phyloP scores from a whole-genome alignment of 2,888 invertebrate genomes.

The Sarcophaga subvicina region DNA sequence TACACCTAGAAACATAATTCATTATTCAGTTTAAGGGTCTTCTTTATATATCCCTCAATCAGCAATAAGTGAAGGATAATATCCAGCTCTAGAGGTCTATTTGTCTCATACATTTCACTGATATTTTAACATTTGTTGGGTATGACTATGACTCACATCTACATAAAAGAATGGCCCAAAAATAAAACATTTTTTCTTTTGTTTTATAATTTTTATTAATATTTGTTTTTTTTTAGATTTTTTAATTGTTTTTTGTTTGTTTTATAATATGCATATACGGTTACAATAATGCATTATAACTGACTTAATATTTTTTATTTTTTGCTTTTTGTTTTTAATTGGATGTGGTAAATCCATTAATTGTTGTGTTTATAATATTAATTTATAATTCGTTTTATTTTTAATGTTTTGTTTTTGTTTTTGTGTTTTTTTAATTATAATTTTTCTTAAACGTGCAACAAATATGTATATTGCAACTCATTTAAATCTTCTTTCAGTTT shows the following conservation, averaged over 20 bases:
- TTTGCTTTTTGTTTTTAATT: conserved; percentile 17
- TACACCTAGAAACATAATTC: too few relatives aligned
- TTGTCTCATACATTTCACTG: too few relatives aligned
- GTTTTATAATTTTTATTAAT: conserved; percentile 65
- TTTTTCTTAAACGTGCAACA: conserved; percentile 59
- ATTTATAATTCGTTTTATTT: conserved; percentile 19
- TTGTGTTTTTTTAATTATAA: conserved; percentile 39
- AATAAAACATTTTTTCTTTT: background rate
- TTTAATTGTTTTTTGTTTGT: conserved; percentile 11
- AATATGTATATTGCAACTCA: conserved; percentile 60
- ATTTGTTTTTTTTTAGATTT: conserved; percentile 46
- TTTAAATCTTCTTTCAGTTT: background rate
- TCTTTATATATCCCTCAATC: too few relatives aligned
- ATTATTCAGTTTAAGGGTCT: too few relatives aligned
- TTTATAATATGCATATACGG: conserved; percentile 65
- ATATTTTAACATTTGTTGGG: too few relatives aligned
- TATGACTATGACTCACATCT: too few relatives aligned
- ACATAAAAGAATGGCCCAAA: background rate
- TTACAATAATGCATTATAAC: conserved; percentile 69
- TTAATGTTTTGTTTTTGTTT: conserved; percentile 16
- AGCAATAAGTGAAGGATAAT: too few relatives aligned
- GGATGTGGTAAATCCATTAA: conserved; percentile 44
- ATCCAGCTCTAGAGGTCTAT: too few relatives aligned
- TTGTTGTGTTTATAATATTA: conserved; percentile 37
- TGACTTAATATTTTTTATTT: conserved; percentile 62